Percentiles rank a stretch among this genome's conserved stretches.
These are phyloP conservation scores for Conger conger DNA, from an alignment of 2,113 vertebrate genomes.

Conservation along the genomic window DNA sequence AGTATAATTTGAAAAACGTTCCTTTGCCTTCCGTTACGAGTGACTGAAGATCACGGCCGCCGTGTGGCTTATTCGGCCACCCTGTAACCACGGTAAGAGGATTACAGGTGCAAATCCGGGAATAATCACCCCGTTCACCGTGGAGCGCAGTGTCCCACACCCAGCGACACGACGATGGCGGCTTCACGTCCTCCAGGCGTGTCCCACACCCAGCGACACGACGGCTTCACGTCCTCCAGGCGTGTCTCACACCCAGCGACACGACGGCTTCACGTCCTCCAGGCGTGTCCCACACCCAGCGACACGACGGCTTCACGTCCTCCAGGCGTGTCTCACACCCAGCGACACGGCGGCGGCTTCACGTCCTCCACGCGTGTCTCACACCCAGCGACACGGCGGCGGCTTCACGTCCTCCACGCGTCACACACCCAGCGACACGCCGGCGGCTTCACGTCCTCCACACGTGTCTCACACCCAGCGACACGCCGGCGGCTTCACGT, in stretches of 20 bases:
- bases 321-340: too few species aligned
- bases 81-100: conserved; percentile 57
- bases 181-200: conserved; percentile 32
- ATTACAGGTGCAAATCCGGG: conserved; percentile 60
- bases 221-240: conserved; percentile 32
- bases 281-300: too few species aligned
- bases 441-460: conserved; percentile 32
- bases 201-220: conserved; percentile 31
- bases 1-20: conserved; percentile 1
- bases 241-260: too few species aligned
- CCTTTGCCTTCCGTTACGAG: conserved; percentile 27
- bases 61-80: conserved; percentile 39
- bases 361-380: conserved; percentile 36
- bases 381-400: conserved; percentile 32
- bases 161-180: conserved; percentile 30
- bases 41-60: conserved; percentile 39
- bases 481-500: conserved; percentile 27
- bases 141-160: conserved; percentile 24
- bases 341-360: conserved; percentile 29
- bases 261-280: conserved; percentile 33
- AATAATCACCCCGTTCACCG: conserved; percentile 37
- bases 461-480: too few species aligned
- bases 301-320: conserved; percentile 30
- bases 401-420: conserved; percentile 32
- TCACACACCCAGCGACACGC: too few species aligned